Evolutionary conservation across 2,113 vertebrate genomes (phyloP).

Genomic region (Corvus cornix): DNA sequence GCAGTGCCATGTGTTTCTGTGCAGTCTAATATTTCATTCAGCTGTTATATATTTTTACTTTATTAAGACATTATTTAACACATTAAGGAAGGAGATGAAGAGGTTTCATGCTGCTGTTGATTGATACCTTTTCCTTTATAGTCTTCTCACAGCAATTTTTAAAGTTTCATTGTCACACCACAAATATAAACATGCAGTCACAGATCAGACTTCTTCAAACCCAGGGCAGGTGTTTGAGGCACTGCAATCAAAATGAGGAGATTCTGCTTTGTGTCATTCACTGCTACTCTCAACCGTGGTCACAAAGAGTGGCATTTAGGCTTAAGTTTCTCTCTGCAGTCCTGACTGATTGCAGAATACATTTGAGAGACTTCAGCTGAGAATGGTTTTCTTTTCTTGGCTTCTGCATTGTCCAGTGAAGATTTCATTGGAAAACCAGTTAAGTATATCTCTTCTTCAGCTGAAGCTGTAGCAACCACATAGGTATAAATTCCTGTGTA

Average conservation of each 20-base stretch:
- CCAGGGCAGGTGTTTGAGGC: not conserved
- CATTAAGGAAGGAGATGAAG: not conserved
- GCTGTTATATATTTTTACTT: not conserved
- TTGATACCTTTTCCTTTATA: not conserved
- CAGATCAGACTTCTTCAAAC: not conserved
- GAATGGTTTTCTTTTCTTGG: not conserved
- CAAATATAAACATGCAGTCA: not conserved
- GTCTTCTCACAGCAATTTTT: not conserved
- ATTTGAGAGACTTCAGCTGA: not conserved
- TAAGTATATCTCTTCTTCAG: not conserved
- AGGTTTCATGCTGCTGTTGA: not conserved
- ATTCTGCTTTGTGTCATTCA: not conserved
- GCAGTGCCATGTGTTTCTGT: not conserved
- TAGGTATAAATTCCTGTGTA: not conserved
- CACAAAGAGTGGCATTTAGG: not conserved
- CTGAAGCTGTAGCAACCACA: not conserved
- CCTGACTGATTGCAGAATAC: not conserved
- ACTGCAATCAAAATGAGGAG: not conserved
- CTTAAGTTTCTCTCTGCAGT: not conserved
- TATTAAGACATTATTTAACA: not conserved
- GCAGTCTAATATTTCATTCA: constrained; percentile 11
- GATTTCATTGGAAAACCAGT: not conserved
- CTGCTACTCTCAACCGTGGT: not conserved
- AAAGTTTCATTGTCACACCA: not conserved
- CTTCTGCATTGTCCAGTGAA: not conserved